phyloP scores from a whole-genome alignment of 1,140 invertebrate genomes.

The Drosophila leontia region DNA sequence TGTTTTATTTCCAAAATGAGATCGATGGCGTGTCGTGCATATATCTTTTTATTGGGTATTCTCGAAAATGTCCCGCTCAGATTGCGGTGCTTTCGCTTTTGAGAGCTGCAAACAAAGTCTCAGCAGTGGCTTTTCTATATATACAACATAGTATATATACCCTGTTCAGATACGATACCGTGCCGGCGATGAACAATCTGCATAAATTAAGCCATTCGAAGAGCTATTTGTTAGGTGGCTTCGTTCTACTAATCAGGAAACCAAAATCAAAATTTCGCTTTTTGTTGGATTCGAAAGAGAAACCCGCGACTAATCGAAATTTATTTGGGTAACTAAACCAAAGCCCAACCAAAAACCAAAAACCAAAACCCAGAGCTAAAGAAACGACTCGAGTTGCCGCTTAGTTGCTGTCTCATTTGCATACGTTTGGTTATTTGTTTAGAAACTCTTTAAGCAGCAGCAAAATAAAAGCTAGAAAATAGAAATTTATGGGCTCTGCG shows the following conservation, averaged over 20 bases:
- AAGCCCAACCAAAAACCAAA: constrained; percentile 54
- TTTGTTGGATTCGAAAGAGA: constrained; percentile 76
- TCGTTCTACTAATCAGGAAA: constrained; percentile 80
- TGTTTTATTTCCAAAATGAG: constrained; percentile 26
- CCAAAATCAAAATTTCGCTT: constrained; percentile 81
- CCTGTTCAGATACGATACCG: constrained; percentile 46
- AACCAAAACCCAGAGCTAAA: constrained; percentile 1
- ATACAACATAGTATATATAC: constrained; percentile 16
- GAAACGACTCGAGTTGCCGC: constrained; percentile 21
- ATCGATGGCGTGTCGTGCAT: constrained; percentile 42
- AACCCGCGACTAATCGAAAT: constrained; percentile 80
- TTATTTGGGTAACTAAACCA: constrained; percentile 79
- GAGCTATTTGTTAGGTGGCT: constrained; percentile 37
- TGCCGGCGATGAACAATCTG: constrained; percentile 68
- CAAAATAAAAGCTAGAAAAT: constrained; percentile 44
- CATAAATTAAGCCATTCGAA: constrained; percentile 67
- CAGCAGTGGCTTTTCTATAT: constrained; percentile 32
- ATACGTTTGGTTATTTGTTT: constrained; percentile 68
- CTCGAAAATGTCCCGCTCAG: constrained; percentile 48
- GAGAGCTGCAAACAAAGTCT: constrained; percentile 23
- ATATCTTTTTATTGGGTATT: constrained; percentile 58
- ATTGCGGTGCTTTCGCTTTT: constrained; percentile 76
- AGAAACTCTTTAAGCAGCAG: constrained; percentile 40
- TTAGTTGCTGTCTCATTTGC: constrained; percentile 64
- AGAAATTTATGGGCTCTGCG: constrained; percentile 54